phyloP scores from a whole-genome alignment of 2,888 invertebrate genomes.

The Hirtodrosophila duncani region DNA sequence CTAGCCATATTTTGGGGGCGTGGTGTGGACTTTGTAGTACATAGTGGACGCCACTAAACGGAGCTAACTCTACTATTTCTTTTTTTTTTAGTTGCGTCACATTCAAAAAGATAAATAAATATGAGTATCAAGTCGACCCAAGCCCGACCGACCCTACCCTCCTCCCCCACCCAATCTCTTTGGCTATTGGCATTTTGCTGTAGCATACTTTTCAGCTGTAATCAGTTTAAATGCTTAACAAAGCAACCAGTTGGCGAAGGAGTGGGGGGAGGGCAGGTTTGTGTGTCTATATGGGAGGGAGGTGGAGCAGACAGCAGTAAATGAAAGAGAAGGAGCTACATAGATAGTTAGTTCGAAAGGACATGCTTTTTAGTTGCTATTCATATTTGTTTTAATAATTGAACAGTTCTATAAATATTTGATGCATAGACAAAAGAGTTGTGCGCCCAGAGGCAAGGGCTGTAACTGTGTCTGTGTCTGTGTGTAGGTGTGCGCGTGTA shows the following conservation, averaged over 20 bases:
- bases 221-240: conserved; percentile 69
- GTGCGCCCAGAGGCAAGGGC: conserved; percentile 32
- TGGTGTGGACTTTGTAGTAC: conserved; percentile 38
- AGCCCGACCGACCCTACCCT: background rate
- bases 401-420: conserved; percentile 63
- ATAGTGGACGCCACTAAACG: conserved; percentile 6
- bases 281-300: background rate
- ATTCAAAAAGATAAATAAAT: conserved; percentile 64
- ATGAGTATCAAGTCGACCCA: conserved; percentile 44
- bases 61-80: no score
- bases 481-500: conserved; percentile 13
- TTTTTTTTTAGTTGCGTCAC: conserved; percentile 22
- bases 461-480: conserved; percentile 19
- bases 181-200: conserved; percentile 36
- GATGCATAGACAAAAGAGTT: conserved; percentile 67
- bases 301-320: background rate
- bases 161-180: conserved; percentile 1
- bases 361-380: conserved; percentile 64
- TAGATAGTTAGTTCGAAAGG: background rate
- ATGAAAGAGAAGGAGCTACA: background rate
- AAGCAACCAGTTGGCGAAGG: conserved; percentile 37
- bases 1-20: conserved; percentile 41
- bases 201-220: conserved; percentile 67
- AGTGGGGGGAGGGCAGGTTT: background rate
- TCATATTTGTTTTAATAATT: conserved; percentile 70